Evolutionary conservation across 2,888 invertebrate genomes (phyloP), one percentile per base, ranked within the genome.

Genomic region (Neocrepidodera transversa): DNA sequence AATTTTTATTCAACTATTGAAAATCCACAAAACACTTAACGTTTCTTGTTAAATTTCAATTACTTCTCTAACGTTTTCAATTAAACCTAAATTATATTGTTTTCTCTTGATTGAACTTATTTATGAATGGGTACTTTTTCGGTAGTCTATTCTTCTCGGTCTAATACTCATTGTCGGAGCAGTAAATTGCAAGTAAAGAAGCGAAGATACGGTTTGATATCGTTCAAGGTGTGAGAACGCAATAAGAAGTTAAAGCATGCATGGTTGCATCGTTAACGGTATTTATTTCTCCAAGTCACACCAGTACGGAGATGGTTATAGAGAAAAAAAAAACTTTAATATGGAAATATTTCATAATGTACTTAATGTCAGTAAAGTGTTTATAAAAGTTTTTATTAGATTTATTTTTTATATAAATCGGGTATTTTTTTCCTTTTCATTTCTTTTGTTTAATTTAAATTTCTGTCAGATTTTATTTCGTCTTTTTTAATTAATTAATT

Each of bases 231-330:
- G 74, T 74, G 73, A 74, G 74, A 74, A 74, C 65, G 69, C 70
- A 72, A 72, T 73, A 71, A 70, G 68, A 64, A 70, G 70, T 66
- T 63, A 71, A 74, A 74, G 73, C 74, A 74, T 72, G 73, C 74
- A 71, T 74, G 71, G 69, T 67, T 65, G 54, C 63, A 65, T 68
- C 68, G 68, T 70, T 71, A 71, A 69, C 69, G 70, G 70, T 61
- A 67, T 61, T 60, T 54, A 64, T 65, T 63, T 54, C 54, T 54
- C 10, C 57, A 30, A 54, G 54, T 54, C 45, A 54, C 54, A 54
- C 45, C 45, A 43, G 26, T 45, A 36, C 26, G 17, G 23, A 30
- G 16, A 18, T 18, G 6, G 11, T 13, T 43, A 35, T 53, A 23
- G 3, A 10, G 11, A 13, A 40, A 40, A 56, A 43, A 42, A 53